Base-by-base conservation (phyloP, 2,113 vertebrate genomes). In the Hemicordylus capensis region DNA sequence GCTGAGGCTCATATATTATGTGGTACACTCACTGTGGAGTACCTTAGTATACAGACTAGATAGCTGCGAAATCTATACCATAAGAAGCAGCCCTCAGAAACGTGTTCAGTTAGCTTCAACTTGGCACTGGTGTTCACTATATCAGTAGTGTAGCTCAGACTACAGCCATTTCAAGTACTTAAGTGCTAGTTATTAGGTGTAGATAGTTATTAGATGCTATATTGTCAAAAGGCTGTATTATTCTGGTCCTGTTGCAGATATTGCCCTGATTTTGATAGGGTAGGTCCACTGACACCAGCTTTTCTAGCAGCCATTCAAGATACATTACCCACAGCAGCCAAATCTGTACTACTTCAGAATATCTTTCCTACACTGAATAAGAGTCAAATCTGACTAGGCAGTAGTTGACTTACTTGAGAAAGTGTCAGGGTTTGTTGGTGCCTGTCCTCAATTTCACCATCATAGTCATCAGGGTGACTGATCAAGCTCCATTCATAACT, bases 401-500 rank as follows among this genome's bases (percentile, higher is more conserved):
- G 37, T 39, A 76, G 66, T 44, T 75, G 73, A 88, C 95, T 96
- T 94, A 97, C 97, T 54, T 95, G 95, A 88, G 95, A 95, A 10
- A 97, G 90, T 59, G 90, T 95, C 81, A 97, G 92, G 54, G 93
- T 93, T 69, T 91, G 93, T 77, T 83, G 94, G 81, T 96, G 89
- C 54, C 87, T 92, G 81, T 54, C 91, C 73, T 97, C 95, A 92
- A 97, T 95, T 93, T 95, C 91, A 84, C 95, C 96, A 54, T 88
- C 85, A 14, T 96, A 97, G 88, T 94, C 95, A 83, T 83, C 85
- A 59, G 96, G 96, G 58, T 95, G 95, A 88, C 89, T 96, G 69
- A 96, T 88, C 85, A 97, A 94, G 85, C 92, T 96, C 97, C 97
- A 98, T 56, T 97, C 94, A 81, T 96, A 97, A 39, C 54, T 92